A percentile compares a stretch with the other conserved stretches of the same genome.
These are phyloP conservation scores for Wasmannia auropunctata DNA, from an alignment of 1,140 invertebrate species.

Conservation along the genomic window DNA sequence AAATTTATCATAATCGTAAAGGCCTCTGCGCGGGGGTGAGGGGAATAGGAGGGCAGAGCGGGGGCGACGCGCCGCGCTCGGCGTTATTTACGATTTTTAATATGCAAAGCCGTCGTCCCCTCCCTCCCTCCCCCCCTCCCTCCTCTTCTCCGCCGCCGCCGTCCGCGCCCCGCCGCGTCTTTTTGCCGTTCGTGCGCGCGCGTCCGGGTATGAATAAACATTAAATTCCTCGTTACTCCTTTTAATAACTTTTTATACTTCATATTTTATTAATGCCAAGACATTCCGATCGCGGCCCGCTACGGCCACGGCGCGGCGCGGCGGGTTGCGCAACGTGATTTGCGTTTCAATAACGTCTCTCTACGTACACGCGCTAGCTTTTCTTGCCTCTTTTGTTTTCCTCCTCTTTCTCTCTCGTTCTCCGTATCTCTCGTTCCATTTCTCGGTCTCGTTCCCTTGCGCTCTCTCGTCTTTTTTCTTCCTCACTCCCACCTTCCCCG, in stretches of 20 bases:
- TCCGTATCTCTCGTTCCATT: slow-evolving; percentile 1
- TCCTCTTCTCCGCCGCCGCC: slow-evolving; percentile 31
- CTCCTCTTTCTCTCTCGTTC: slow-evolving; percentile 10
- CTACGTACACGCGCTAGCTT: slow-evolving; percentile 66
- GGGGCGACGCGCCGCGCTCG: slow-evolving; percentile 35
- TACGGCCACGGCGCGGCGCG: slow-evolving; percentile 68
- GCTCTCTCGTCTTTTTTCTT: slow-evolving; percentile 21
- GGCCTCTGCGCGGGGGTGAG: slow-evolving; percentile 42
- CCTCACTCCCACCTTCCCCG: neutral
- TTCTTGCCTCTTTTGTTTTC: slow-evolving; percentile 69
- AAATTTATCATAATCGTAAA: slow-evolving; percentile 77
- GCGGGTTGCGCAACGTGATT: slow-evolving; percentile 83
- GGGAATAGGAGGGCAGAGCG: too few species aligned
- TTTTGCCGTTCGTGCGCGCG: slow-evolving; percentile 38
- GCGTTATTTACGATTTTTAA: slow-evolving; percentile 77
- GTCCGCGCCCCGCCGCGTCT: slow-evolving; percentile 27
- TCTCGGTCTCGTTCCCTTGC: neutral
- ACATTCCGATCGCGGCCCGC: slow-evolving; percentile 79
- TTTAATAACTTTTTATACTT: slow-evolving; percentile 84
- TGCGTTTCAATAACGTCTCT: slow-evolving; percentile 83
- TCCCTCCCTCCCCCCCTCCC: neutral
- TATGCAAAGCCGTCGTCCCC: slow-evolving; percentile 65
- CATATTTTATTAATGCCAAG: slow-evolving; percentile 83
- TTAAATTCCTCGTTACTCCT: slow-evolving; percentile 80
- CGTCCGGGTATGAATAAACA: slow-evolving; percentile 80